Percentiles rank a stretch among this genome's conserved stretches.
Evolutionary conservation across 2,888 invertebrate genomes (phyloP).

Genomic region (Pammene aurita): DNA sequence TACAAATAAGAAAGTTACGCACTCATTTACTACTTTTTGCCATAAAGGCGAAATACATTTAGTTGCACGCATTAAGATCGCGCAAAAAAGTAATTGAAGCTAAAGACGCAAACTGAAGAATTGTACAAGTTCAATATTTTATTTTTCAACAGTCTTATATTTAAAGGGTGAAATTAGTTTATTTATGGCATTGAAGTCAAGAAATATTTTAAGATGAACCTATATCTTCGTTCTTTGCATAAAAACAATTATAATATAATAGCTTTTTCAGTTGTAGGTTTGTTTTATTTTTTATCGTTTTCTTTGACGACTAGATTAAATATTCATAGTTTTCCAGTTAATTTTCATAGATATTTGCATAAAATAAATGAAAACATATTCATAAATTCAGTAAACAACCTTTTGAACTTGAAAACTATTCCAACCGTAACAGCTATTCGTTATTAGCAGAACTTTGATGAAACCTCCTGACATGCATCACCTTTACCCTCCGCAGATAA

Average conservation of each 20-base stretch:
- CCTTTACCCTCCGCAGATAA: slow-evolving; percentile 40
- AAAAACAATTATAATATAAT: too few relatives aligned
- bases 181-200: too few relatives aligned
- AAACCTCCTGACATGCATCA: slow-evolving; percentile 26
- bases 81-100: slow-evolving; percentile 20
- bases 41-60: neutral
- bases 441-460: slow-evolving; percentile 30
- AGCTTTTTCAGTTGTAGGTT: too few relatives aligned
- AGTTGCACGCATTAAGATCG: slow-evolving; percentile 5
- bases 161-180: too few relatives aligned
- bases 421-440: slow-evolving; percentile 3
- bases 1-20: neutral
- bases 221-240: too few relatives aligned
- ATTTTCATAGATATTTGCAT: too few relatives aligned
- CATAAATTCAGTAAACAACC: neutral
- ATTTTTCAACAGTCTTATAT: neutral
- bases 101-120: slow-evolving; percentile 1
- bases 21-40: neutral
- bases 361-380: too few relatives aligned
- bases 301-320: too few relatives aligned
- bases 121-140: slow-evolving; percentile 2
- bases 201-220: too few relatives aligned
- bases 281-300: too few relatives aligned
- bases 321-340: too few relatives aligned
- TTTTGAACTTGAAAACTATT: slow-evolving; percentile 6